Percentiles rank a stretch among this genome's conserved stretches.
These are phyloP conservation scores for Clitarchus hookeri DNA, from an alignment of 2,888 invertebrate species.

Conservation along the genomic window DNA sequence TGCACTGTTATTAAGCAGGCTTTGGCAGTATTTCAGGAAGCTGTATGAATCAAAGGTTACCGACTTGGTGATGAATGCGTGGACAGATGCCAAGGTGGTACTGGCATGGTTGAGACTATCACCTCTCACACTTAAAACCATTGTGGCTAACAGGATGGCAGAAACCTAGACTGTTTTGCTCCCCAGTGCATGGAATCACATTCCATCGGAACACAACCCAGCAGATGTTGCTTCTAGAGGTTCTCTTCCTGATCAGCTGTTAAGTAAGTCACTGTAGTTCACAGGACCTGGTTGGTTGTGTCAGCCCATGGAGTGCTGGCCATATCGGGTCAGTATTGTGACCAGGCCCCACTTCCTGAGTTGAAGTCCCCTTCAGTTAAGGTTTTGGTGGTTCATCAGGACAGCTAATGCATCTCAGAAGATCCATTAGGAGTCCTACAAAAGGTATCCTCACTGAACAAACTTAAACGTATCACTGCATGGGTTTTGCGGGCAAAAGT, in stretches of 20 bases:
- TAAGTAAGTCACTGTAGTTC: background rate
- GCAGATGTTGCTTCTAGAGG: background rate
- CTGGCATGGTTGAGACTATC: background rate
- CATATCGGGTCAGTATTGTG: background rate
- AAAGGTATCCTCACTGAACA: background rate
- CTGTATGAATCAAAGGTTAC: background rate
- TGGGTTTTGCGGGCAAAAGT: background rate
- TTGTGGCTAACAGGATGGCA: background rate
- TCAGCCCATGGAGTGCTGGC: background rate
- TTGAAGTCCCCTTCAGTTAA: background rate
- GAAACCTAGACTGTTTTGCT: background rate
- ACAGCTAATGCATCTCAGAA: background rate
- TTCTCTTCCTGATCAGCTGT: background rate
- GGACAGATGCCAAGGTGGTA: background rate
- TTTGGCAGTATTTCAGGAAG: background rate
- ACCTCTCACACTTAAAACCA: background rate
- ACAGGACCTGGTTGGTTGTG: background rate
- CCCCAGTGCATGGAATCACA: background rate
- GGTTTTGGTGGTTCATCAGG: background rate
- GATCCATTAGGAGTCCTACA: background rate
- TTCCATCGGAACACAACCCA: background rate
- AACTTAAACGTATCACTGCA: background rate
- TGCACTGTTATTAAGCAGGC: background rate
- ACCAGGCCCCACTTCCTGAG: background rate
- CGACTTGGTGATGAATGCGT: background rate